Percentiles rank a stretch among this genome's conserved stretches.
Conservation (phyloP, 2,113 vertebrate genomes). For the Myrmecophaga tridactyla region DNA sequence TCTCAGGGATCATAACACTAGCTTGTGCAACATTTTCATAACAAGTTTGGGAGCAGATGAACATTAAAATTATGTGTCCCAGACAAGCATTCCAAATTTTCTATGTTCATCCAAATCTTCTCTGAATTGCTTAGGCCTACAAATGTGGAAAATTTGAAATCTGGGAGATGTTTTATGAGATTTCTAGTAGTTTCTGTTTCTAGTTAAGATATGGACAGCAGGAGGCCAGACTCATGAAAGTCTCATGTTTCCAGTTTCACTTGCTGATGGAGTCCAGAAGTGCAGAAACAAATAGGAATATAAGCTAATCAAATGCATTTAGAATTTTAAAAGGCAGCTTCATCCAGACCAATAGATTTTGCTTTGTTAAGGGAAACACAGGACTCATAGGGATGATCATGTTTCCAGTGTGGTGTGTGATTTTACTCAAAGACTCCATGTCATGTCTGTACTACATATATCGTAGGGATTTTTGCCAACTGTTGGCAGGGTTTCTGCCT, state of each 20-base stretch:
- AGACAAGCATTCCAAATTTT: background rate
- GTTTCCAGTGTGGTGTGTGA: background rate
- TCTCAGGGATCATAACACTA: background rate
- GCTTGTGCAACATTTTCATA: background rate
- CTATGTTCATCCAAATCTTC: background rate
- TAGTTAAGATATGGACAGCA: too few species aligned
- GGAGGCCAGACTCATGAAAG: background rate
- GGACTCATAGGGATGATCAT: fast-evolving
- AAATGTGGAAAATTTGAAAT: background rate
- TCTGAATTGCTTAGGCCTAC: background rate
- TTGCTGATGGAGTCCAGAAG: background rate
- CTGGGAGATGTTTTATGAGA: background rate
- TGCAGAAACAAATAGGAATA: background rate
- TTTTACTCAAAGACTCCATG: fast-evolving
- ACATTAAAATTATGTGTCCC: background rate
- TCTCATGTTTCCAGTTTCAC: background rate
- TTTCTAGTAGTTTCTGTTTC: background rate
- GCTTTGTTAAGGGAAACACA: background rate
- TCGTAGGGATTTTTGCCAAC: background rate
- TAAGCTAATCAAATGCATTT: fast-evolving
- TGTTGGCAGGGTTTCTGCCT: background rate
- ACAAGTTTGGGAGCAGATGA: background rate
- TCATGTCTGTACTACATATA: background rate
- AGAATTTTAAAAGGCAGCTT: background rate
- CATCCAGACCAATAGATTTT: fast-evolving